Evolutionary conservation across 1,140 invertebrate genomes (phyloP).

Genomic region (Lepeophtheirus salmonis): DNA sequence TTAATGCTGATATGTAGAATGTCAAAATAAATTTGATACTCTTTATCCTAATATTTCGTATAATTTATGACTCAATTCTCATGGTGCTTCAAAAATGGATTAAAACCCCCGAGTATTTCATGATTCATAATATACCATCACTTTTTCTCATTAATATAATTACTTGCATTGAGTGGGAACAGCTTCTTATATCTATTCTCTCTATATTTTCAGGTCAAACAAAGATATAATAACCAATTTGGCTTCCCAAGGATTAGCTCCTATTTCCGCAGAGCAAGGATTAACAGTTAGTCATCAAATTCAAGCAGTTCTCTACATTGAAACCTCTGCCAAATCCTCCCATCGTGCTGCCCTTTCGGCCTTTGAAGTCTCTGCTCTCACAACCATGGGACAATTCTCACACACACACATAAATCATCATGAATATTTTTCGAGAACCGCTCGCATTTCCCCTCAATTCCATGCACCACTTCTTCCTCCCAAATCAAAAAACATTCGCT

Average conservation of each 20-base stretch:
- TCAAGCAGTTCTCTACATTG: constrained; percentile 3
- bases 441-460: background rate
- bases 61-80: too few relatives aligned
- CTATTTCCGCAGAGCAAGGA: background rate
- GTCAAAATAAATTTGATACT: too few relatives aligned
- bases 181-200: too few relatives aligned
- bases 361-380: constrained; percentile 1
- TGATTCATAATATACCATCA: too few relatives aligned
- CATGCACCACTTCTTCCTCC: background rate
- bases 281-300: background rate
- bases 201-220: background rate
- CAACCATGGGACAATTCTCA: background rate
- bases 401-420: background rate
- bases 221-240: background rate
- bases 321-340: constrained; percentile 1
- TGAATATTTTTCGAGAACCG: background rate
- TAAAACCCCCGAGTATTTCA: too few relatives aligned
- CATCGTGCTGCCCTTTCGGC: background rate
- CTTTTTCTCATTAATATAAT: too few relatives aligned
- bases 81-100: too few relatives aligned
- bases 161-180: too few relatives aligned
- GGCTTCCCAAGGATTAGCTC: background rate
- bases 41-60: too few relatives aligned
- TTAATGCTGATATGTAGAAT: too few relatives aligned
- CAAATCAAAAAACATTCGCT: background rate